phyloP scores from a whole-genome alignment of 2,113 vertebrate genomes.

The Cervus canadensis region DNA sequence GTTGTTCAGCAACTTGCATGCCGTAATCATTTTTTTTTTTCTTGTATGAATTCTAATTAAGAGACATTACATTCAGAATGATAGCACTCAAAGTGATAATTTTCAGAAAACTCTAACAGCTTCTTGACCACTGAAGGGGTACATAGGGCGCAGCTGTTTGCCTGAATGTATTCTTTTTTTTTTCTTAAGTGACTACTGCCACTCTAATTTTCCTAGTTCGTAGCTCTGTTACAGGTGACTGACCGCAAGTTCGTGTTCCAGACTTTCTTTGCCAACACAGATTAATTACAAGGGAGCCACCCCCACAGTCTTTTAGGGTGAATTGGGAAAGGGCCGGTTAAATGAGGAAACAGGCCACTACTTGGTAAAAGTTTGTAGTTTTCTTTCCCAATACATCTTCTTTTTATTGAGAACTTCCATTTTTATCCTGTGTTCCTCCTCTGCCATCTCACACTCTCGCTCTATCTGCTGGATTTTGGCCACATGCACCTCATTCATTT shows the following conservation, averaged over 20 bases:
- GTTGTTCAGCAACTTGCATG: background rate
- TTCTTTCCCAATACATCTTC: constrained; percentile 90
- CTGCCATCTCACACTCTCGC: constrained; percentile 87
- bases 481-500: constrained; percentile 89
- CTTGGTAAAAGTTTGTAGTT: constrained; percentile 86
- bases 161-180: constrained; percentile 56
- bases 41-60: too few species aligned
- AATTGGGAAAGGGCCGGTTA: constrained; percentile 87
- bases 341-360: constrained; percentile 87
- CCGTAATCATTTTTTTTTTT: background rate
- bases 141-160: constrained; percentile 51
- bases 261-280: constrained; percentile 51
- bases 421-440: constrained; percentile 87
- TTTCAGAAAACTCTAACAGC: constrained; percentile 58
- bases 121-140: constrained; percentile 48
- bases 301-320: constrained; percentile 75
- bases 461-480: constrained; percentile 89
- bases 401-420: constrained; percentile 90
- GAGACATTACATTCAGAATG: too few species aligned
- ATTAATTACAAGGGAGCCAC: constrained; percentile 50
- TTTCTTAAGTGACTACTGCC: constrained; percentile 59
- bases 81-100: constrained; percentile 34
- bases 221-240: constrained; percentile 45
- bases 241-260: constrained; percentile 35
- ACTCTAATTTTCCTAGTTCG: constrained; percentile 50